Evolutionary conservation across 2,888 invertebrate genomes (phyloP).

Genomic region (Fissipunctia ypsillon): DNA sequence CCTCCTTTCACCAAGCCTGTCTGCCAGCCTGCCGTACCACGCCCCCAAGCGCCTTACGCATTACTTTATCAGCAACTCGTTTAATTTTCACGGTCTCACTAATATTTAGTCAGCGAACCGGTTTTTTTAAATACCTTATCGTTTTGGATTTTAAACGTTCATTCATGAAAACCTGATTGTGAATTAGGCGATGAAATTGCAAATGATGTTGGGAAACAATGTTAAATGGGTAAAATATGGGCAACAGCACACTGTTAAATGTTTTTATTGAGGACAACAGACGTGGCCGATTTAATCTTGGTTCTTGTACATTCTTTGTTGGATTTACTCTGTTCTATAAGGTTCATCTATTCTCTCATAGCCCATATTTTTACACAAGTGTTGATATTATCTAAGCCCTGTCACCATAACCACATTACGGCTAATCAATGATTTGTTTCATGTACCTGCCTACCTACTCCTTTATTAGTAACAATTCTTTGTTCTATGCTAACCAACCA

Average conservation of each 20-base stretch:
- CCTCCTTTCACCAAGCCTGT: conserved; percentile 31
- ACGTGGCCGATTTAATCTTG: not conserved
- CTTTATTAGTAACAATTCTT: not conserved
- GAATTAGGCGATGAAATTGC: conserved; percentile 53
- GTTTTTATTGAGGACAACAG: conserved; percentile 2
- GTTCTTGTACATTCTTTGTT: not conserved
- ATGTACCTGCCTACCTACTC: too few species aligned
- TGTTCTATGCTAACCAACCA: not conserved
- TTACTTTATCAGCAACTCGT: conserved; percentile 49
- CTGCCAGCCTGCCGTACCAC: conserved; percentile 46
- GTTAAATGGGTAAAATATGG: conserved; percentile 18
- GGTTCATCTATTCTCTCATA: not conserved
- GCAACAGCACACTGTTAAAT: not conserved
- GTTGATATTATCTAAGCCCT: too few species aligned
- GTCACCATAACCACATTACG: not conserved
- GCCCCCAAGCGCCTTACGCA: conserved; percentile 35
- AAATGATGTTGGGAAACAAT: conserved; percentile 30
- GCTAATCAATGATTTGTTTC: too few species aligned
- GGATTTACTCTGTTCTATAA: not conserved
- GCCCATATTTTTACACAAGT: not conserved
- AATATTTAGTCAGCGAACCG: conserved; percentile 55
- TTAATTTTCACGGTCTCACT: conserved; percentile 53
- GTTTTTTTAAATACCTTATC: conserved; percentile 47
- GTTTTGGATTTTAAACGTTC: conserved; percentile 50
- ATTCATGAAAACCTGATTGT: conserved; percentile 63